Base-by-base conservation (phyloP, 2,797 vertebrate species). In the Urosaurus nigricauda region DNA sequence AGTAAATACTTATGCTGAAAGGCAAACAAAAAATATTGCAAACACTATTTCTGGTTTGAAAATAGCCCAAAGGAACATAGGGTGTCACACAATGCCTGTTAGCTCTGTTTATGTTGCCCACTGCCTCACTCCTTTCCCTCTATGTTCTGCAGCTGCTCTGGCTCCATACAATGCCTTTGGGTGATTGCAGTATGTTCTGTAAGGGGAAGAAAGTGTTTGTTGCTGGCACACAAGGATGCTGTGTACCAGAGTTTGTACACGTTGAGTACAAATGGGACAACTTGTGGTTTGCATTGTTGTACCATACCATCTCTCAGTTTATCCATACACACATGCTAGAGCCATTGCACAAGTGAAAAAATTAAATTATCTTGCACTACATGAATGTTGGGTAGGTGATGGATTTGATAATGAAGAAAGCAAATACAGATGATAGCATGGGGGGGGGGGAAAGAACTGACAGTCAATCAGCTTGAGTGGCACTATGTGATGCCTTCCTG, bases 341-440 rank as follows among this genome's bases (percentile, higher is more conserved):
- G 79, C 77, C 0, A 0, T 83, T 87, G 70, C 71, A 73, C 60
- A 35, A 71, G 83, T 89, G 91, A 71, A 81, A 86, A 8, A 0
- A 2, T 53, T n/a, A 73, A 58, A 19, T 0, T 0, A 71, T 35
- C 26, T 84, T n/a, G 2, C 0, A 0, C 3, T 13, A 0, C 58
- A 70, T 75, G 12, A 13, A 1, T 0, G 51, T 68, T 4, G 65
- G 35, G 47, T 26, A 47, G 87, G 13, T 84, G 84, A 70, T 43
- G 77, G 70, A 68, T 86, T 35, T 40, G 40, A 83, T 88, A 90
- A 74, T 35, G 56, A 90, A 80, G 70, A 60, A 21, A 0, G 71
- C n/a, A 53, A 81, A 71, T 6, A 24, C 84, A 82, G 19, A 73
- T 85, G 37, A n/a, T 88, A 89, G 47, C 17, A 86, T 81, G 63